Percentiles rank a stretch among this genome's conserved stretches.
Evolutionary conservation across 2,113 vertebrate genomes (phyloP).

Genomic region (Fregata magnificens): DNA sequence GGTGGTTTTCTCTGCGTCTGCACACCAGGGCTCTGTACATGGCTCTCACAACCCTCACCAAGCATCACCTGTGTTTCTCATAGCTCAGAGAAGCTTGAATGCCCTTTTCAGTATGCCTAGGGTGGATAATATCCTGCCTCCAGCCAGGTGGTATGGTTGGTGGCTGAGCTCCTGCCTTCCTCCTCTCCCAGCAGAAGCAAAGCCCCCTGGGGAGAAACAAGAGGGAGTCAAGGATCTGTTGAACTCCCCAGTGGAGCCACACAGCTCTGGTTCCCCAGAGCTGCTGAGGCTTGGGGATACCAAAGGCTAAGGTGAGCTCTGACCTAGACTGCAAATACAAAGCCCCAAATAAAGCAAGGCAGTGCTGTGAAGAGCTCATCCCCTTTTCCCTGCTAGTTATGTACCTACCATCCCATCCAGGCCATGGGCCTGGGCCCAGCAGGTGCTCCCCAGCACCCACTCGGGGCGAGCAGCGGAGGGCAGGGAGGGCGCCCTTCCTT

Average conservation of each 20-base stretch:
- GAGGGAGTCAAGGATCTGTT: not conserved
- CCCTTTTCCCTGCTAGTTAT: not conserved
- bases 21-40: not conserved
- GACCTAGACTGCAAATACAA: not conserved
- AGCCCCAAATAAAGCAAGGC: not conserved
- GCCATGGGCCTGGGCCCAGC: not conserved
- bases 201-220: not conserved
- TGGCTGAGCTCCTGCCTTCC: not conserved
- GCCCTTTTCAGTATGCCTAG: not conserved
- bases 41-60: not conserved
- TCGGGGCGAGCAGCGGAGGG: accelerated
- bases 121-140: not conserved
- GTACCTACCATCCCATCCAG: not conserved
- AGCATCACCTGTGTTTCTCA: not conserved
- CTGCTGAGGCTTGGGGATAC: not conserved
- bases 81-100: not conserved
- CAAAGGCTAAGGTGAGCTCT: not conserved
- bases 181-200: not conserved
- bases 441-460: not conserved
- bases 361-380: not conserved
- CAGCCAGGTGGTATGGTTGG: not conserved
- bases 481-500: not conserved
- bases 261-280: not conserved
- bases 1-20: not conserved
- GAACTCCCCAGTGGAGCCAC: not conserved